Base-by-base conservation (phyloP, 2,888 invertebrate genomes). In the Julus scandinavius region DNA sequence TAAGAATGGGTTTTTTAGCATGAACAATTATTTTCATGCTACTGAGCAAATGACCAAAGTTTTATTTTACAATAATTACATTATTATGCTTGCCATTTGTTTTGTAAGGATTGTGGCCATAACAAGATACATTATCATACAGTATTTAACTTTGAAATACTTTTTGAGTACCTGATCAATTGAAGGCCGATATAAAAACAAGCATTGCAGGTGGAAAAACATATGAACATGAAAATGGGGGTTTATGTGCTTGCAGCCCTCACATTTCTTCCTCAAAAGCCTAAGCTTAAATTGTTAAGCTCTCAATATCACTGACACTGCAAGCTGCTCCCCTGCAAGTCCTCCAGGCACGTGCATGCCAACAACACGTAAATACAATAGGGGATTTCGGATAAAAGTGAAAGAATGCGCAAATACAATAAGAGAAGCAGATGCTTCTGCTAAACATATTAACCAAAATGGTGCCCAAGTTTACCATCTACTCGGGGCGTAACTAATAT, bases 331-430 rank as follows among this genome's bases (percentile, higher is more conserved):
- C 58, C 58, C 58, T 58, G 15, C 4, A 17, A 2, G 58, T 58
- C 58, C 58, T 58, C 58, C 15, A 17, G 58, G 58, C 58, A 58
- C 11, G 3, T 1, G 15, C 58, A 58, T 58, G 58, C 58, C 58
- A 58, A 58, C 58, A 58, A 58, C 58, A 58, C 58, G 58, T 58
- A 58, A 15, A 58, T 58, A 58, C 58, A 58, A 58, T 58, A 58
- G 58, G 58, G 58, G 58, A 58, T 58, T 58, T 58, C 1, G 58
- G 58, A 58, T 58, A 58, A 58, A 58, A 58, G 58, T 58, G 58
- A 58, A 58, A 58, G 58, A 58, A 58, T 58, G 58, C 58, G 58
- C 7, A 58, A 58, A 58, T 17, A 58, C 17, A 58, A 58, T 58
- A 17, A 58, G 58, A 17, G 58, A 15, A 11, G 58, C 58, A 58